Conservation (phyloP, 2,113 vertebrate genomes). For the Caloenas nicobarica region DNA sequence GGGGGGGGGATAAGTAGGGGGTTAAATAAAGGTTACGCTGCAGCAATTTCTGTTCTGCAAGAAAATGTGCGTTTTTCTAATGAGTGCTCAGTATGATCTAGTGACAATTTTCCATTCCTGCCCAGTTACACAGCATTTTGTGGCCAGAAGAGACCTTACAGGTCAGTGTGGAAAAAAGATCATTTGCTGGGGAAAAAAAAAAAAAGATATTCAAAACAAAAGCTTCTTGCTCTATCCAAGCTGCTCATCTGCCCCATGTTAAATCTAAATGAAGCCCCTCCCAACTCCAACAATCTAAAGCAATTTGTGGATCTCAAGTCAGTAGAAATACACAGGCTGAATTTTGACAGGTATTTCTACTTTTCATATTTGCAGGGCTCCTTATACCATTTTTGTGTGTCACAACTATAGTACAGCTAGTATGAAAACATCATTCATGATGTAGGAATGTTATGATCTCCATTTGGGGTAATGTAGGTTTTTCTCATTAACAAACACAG, state of each 20-base stretch:
- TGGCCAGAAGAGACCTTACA: not conserved
- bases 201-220: not conserved
- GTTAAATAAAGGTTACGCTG: slow-evolving; percentile 25
- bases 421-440: not conserved
- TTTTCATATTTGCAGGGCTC: not conserved
- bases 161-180: not conserved
- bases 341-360: not conserved
- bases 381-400: not conserved
- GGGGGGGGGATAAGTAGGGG: not conserved
- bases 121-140: not conserved
- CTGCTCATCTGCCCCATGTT: not conserved
- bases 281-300: not conserved
- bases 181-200: not conserved
- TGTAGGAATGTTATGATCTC: not conserved
- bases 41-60: not conserved
- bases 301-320: not conserved
- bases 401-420: not conserved
- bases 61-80: not conserved
- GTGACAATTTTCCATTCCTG: not conserved
- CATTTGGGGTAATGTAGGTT: not conserved
- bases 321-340: not conserved
- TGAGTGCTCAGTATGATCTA: not conserved
- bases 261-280: not conserved
- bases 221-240: not conserved
- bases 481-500: not conserved